phyloP scores from a whole-genome alignment of 2,113 vertebrate species.

The Oncorhynchus clarkii region DNA sequence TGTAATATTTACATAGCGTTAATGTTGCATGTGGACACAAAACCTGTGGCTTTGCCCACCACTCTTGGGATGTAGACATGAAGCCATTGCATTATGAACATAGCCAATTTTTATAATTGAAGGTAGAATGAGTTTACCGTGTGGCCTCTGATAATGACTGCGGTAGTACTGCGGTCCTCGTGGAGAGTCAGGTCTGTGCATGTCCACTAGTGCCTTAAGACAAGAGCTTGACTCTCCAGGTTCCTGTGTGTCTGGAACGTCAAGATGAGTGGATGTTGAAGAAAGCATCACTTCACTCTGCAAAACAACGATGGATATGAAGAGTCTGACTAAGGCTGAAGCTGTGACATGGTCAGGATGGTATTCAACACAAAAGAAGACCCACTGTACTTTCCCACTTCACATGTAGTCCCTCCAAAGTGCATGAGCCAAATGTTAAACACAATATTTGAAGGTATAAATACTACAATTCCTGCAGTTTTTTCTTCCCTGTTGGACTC shows the following conservation, averaged over 20 bases:
- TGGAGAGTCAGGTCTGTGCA: background rate
- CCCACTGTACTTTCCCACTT: no score
- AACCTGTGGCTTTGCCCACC: background rate
- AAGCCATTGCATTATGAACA: background rate
- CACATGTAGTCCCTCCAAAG: no score
- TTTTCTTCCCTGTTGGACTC: no score
- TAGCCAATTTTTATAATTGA: background rate
- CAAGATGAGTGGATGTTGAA: slow-evolving; percentile 14
- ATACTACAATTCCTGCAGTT: no score
- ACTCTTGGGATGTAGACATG: background rate
- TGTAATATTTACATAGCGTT: slow-evolving; percentile 4
- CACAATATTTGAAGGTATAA: no score
- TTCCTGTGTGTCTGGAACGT: background rate
- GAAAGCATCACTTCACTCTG: slow-evolving; percentile 13
- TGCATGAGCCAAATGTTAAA: no score
- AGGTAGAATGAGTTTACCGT: background rate
- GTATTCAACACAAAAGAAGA: no score
- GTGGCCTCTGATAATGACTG: background rate
- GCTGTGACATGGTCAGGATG: background rate
- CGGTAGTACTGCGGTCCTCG: no score
- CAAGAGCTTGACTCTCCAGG: background rate
- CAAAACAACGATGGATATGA: background rate
- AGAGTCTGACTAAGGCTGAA: background rate
- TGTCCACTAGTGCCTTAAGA: background rate
- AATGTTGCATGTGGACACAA: background rate